Evolutionary conservation across 2,888 invertebrate species (phyloP), one percentile per base, ranked within the genome.

Genomic region (Iselma pallidipennis): DNA sequence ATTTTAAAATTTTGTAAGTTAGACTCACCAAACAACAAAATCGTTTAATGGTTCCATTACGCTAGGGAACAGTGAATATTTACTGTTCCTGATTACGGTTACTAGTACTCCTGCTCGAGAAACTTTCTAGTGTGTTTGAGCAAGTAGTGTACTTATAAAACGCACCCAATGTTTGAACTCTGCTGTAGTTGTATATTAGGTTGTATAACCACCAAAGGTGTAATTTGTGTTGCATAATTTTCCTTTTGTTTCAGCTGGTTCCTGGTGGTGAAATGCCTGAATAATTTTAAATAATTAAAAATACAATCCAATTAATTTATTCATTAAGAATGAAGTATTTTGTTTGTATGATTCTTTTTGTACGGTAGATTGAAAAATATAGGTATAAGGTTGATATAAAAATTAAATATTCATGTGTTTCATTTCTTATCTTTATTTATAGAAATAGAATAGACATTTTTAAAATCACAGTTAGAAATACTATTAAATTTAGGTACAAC

Each of bases 181-280:
- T n/a, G n/a, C n/a, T n/a, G n/a, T n/a, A n/a, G n/a, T 33, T 52
- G 26, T 52, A 16, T 16, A 7, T 6, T 37, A 16, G 37, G 37
- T 52, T 52, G 52, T n/a, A 25, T 25, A 49, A 12, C 3, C 0
- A 1, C 14, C 2, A 23, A 0, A n/a, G 10, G 49, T 28, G 7
- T 49, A 28, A 28, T n/a, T n/a, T 49, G 28, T 49, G 25, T 49
- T 49, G 49, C 26, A 49, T 25, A 49, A 37, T 5, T 19, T 68
- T 61, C 71, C 72, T 74, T 73, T 72, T 69, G 60, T 87, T 87
- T 53, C 80, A 91, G 91, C 82, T 92, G 71, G 91, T 92, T 61
- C 91, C 91, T 63, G 91, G 91, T 66, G 91, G 91, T 71, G 91
- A 91, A 74, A 89, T 91, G 86, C 90, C 91, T 0, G 90, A 91